A percentile compares a stretch with the other conserved stretches of the same genome.
Evolutionary conservation across 2,888 invertebrate genomes (phyloP).

Genomic region (Drosophila helvetica): DNA sequence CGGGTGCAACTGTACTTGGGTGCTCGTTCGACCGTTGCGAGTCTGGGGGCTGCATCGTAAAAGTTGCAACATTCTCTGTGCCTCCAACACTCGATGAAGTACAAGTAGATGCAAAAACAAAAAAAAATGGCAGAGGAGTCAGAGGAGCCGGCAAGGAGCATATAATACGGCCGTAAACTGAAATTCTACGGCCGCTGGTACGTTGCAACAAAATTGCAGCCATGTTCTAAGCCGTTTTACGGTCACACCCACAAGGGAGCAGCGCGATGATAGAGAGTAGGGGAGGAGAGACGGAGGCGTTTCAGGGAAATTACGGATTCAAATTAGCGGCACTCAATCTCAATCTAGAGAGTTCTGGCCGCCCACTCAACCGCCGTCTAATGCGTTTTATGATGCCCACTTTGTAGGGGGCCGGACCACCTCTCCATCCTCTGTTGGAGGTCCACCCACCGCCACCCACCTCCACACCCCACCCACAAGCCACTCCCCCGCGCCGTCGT

Average conservation of each 20-base stretch:
- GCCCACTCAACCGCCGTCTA: conserved; percentile 64
- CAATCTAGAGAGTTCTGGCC: conserved; percentile 65
- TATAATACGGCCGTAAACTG: conserved; percentile 62
- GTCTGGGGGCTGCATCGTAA: conserved; percentile 47
- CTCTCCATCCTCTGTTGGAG: too few relatives aligned
- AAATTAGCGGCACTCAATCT: conserved; percentile 78
- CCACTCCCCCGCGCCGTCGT: conserved; percentile 6
- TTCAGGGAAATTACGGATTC: conserved; percentile 72
- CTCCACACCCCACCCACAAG: neutral
- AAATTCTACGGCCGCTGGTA: conserved; percentile 28
- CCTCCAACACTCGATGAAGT: conserved; percentile 35
- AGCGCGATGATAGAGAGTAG: neutral
- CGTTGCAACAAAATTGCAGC: conserved; percentile 67
- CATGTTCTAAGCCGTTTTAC: conserved; percentile 60
- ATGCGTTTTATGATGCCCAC: conserved; percentile 63
- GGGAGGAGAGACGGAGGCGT: neutral
- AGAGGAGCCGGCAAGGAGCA: conserved; percentile 32
- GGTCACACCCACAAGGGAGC: conserved; percentile 18
- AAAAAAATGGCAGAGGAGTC: conserved; percentile 8
- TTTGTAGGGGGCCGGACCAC: conserved; percentile 25
- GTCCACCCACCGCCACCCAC: neutral
- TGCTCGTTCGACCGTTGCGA: conserved; percentile 59
- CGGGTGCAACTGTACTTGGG: conserved; percentile 44
- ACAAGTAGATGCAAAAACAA: conserved; percentile 43
- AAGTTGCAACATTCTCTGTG: conserved; percentile 49